phyloP scores from a whole-genome alignment of 2,888 invertebrate species.

The Dinocampus coccinellae region DNA sequence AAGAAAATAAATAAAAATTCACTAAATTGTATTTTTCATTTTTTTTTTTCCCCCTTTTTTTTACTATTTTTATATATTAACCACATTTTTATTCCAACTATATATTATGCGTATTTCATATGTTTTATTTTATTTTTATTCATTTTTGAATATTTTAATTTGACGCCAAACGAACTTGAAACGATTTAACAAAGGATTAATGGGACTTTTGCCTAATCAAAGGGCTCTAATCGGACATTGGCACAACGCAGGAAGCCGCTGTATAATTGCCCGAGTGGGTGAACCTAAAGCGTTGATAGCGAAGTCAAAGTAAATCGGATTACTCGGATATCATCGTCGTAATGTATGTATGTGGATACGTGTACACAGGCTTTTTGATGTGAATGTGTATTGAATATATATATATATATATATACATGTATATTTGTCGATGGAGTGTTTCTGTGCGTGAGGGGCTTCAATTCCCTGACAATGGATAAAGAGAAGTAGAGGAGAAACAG shows the following conservation, averaged over 20 bases:
- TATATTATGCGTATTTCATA: background rate
- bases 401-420: background rate
- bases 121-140: background rate
- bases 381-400: slow-evolving; percentile 17
- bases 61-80: background rate
- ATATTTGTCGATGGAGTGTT: background rate
- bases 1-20: slow-evolving; percentile 8
- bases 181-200: slow-evolving; percentile 36
- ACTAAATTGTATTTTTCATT: background rate
- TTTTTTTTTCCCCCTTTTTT: background rate
- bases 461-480: background rate
- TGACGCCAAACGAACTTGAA: background rate
- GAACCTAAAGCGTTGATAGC: slow-evolving; percentile 65
- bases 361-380: slow-evolving; percentile 33
- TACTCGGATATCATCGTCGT: slow-evolving; percentile 68
- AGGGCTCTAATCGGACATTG: slow-evolving; percentile 46
- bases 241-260: slow-evolving; percentile 39
- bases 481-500: slow-evolving; percentile 29
- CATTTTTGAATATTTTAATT: background rate
- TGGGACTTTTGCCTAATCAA: slow-evolving; percentile 49
- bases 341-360: slow-evolving; percentile 60
- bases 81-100: background rate
- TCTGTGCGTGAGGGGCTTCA: background rate
- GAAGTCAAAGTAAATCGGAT: slow-evolving; percentile 69
- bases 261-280: slow-evolving; percentile 66